Evolutionary conservation across 2,797 vertebrate species (phyloP), one percentile per base, ranked within the genome.

Genomic region (Pitangus sulphuratus): DNA sequence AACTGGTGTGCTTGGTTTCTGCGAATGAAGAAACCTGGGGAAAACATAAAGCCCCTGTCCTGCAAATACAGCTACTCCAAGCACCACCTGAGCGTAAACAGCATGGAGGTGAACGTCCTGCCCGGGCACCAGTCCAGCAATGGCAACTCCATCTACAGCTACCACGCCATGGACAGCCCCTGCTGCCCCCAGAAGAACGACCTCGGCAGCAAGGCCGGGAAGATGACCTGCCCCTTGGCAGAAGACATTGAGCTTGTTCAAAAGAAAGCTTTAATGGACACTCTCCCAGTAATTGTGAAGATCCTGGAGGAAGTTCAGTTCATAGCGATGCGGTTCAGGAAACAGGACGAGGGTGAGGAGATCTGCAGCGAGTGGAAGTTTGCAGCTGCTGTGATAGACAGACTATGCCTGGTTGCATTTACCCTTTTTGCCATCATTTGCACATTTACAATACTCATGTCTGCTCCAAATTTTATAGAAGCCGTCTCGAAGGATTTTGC

Each of bases 1-100:
- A 99, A 99, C 88, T 99, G 99, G 99, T 99, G 99, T 9, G 99
- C 99, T 40, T 99, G 99, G 99, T 99, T 99, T 94, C 97, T 99
- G 71, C 97, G 98, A n/a, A 99, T 99, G 99, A 99, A 99, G 90
- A 99, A 99, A 62, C 99, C 98, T 0, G 98, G 99, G 7, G 98
- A 99, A 84, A 98, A 81, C 62, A 98, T 35, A 83, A 97, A 95
- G 50, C 95, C 95, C 4, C 91, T 97, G 9, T 97, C 97, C 50
- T 98, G 97, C 88, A 97, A 95, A 57, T 97, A 96, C 9, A 82
- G 62, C 39, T 96, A 93, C n/a, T 78, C 93, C 18, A 96, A 92
- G 26, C 98, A 98, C 61, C 98, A 98, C 24, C 96, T 97, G 86
- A 98, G 98, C 5, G 53, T 98, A 58, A 98, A 95, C 95, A 99